Percentiles rank a stretch among this genome's conserved stretches.
Evolutionary conservation across 2,113 vertebrate genomes (phyloP).

Genomic region (Ramphastos sulfuratus): DNA sequence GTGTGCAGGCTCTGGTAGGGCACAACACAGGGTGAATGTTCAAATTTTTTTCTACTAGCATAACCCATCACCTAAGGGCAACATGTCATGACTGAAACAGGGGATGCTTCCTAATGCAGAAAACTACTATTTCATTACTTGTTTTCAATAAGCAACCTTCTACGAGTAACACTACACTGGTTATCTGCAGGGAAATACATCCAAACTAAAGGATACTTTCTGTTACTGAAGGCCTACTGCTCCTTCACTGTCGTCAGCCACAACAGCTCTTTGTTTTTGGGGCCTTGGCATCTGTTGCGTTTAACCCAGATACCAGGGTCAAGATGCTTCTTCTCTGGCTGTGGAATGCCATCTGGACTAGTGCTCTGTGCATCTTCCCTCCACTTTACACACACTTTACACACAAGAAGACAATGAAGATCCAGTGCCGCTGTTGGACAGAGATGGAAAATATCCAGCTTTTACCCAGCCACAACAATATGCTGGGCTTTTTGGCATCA

Average conservation of each 20-base stretch:
- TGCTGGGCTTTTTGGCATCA: slow-evolving; percentile 36
- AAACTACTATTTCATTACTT: not conserved
- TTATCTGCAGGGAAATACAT: slow-evolving; percentile 1
- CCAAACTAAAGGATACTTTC: slow-evolving; percentile 31
- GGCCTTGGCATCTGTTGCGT: slow-evolving; percentile 65
- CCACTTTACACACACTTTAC: slow-evolving; percentile 34
- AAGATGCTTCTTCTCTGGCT: slow-evolving; percentile 69
- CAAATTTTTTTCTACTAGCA: not conserved
- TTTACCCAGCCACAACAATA: slow-evolving; percentile 38
- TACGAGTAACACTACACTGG: not conserved
- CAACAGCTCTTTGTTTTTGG: slow-evolving; percentile 61
- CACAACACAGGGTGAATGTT: not conserved
- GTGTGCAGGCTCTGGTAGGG: slow-evolving; percentile 35
- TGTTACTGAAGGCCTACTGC: slow-evolving; percentile 6
- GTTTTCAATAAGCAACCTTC: not conserved
- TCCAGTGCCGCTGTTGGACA: slow-evolving; percentile 13
- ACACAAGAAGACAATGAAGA: slow-evolving; percentile 49
- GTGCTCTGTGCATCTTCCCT: slow-evolving; percentile 22
- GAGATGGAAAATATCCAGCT: slow-evolving; percentile 59
- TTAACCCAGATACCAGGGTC: slow-evolving; percentile 66
- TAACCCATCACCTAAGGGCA: slow-evolving; percentile 11
- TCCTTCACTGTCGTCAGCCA: slow-evolving; percentile 11
- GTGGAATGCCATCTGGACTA: slow-evolving; percentile 69
- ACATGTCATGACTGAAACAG: not conserved
- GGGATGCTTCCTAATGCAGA: not conserved